Base-by-base conservation (phyloP, 2,888 invertebrate species). In the Caenorhabditis sp. region DNA sequence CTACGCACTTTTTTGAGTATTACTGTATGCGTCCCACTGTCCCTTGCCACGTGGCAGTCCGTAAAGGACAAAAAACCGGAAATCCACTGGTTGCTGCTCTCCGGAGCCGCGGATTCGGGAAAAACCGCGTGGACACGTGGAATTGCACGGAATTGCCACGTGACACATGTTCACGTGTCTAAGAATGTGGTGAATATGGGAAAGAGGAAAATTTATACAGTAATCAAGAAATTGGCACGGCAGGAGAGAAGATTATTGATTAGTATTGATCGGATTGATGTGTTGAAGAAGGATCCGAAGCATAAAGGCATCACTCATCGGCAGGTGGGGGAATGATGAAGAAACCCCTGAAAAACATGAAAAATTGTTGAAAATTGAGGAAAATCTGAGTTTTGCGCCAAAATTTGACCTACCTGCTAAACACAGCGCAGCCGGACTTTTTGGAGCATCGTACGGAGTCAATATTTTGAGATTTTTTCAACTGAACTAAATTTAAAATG, bases 41-140 rank as follows among this genome's bases (percentile, higher is more conserved):
- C 74, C 6, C 60, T 81, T 47, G 67, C 77, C 40, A 71, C 77
- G 18, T 71, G 82, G 61, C 55, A 72, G 35, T 50, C 35, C 26
- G 18, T 37, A 2, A 71, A 77, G 20, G 44, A 53, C 2, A 47
- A 32, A 2, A n/a, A 18, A 24, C 15, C 8, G 1, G 9, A 6
- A 3, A 6, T n/a, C 13, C 47, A 53, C 1, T 76, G 84, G 79
- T 58, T 88, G 2, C 35, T 88, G 50, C 51, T 88, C 26, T 71
- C 76, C 9, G 88, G 88, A 0, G 44, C 56, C 9, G 40, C 47
- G 3, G 78, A 78, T 15, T 79, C 84, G 0, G 88, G 88, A 2
- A 85, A 84, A 51, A 68, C 83, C 1, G 68, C 87, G 1, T 88
- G 88, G 88, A 78, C 81, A 1, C 62, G 79, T 44, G 87, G 83